Percentiles rank a stretch among this genome's conserved stretches.
Conservation (phyloP, 2,888 invertebrate species). For the Micropterix aruncella region DNA sequence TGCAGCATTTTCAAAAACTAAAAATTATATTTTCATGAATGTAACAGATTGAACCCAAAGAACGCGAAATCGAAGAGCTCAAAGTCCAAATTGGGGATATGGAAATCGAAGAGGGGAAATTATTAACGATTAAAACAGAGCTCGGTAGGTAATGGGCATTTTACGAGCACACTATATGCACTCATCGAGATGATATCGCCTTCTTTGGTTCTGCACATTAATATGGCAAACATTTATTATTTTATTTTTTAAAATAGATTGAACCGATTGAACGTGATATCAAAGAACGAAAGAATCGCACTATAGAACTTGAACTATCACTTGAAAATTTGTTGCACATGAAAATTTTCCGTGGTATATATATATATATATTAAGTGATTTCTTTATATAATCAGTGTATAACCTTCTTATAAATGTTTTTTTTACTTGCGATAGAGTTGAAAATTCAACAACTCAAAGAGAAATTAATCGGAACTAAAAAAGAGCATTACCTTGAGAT, state of each 20-base stretch:
- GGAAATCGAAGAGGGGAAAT: conserved; percentile 66
- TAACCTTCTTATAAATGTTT: background rate
- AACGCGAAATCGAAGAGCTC: conserved; percentile 65
- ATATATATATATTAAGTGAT: background rate
- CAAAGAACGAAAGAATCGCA: conserved; percentile 68
- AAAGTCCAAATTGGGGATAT: conserved; percentile 70
- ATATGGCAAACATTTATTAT: conserved; percentile 10
- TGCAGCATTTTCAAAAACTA: background rate
- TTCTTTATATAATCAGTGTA: conserved; percentile 1
- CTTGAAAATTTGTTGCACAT: conserved; percentile 64
- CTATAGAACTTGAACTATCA: conserved; percentile 71
- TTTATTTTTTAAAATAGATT: conserved; percentile 38
- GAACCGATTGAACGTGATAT: conserved; percentile 79
- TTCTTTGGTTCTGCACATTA: conserved; percentile 5
- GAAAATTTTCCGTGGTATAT: conserved; percentile 43
- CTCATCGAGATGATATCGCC: background rate
- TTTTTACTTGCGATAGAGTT: conserved; percentile 38
- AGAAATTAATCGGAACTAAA: conserved; percentile 60
- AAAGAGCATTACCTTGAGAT: conserved; percentile 56
- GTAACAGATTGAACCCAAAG: conserved; percentile 67
- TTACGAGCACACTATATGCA: background rate
- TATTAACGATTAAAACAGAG: conserved; percentile 35
- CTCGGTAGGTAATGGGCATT: conserved; percentile 23
- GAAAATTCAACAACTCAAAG: conserved; percentile 60
- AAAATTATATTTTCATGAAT: conserved; percentile 2